phyloP scores from a whole-genome alignment of 92 coral and sea anemone species.

The Umimayanthus kanabou region DNA sequence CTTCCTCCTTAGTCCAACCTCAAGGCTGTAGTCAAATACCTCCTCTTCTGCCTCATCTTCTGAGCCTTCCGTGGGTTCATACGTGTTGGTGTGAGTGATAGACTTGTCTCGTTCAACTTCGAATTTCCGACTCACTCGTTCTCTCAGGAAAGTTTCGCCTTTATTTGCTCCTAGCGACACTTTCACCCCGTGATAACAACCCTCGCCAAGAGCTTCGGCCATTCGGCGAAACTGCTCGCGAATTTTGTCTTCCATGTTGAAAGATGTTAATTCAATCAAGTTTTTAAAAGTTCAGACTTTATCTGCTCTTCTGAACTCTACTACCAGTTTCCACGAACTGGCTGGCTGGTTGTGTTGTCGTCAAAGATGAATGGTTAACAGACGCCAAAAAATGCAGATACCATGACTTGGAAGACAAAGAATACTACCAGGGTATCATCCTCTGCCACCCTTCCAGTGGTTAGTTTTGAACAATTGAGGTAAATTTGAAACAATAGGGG shows the following conservation, averaged over 20 bases:
- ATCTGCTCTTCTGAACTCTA: background rate
- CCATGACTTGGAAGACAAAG: conserved; percentile 12
- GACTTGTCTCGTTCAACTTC: conserved; percentile 19
- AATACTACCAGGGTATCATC: background rate
- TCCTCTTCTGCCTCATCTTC: conserved; percentile 16
- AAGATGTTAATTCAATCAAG: background rate
- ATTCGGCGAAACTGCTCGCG: conserved; percentile 42
- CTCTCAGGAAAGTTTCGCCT: conserved; percentile 20
- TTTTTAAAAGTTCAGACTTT: background rate
- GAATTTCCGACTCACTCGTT: conserved; percentile 14
- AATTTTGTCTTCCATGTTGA: conserved; percentile 29
- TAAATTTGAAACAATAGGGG: background rate
- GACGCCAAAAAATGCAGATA: conserved; percentile 14
- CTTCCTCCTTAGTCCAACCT: conserved; percentile 20
- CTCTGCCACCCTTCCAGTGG: background rate
- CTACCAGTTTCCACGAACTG: background rate
- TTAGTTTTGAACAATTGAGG: background rate
- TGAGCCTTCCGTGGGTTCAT: background rate
- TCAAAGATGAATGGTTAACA: background rate
- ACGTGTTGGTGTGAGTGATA: conserved; percentile 25
- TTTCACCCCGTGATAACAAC: conserved; percentile 30
- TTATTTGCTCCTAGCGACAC: conserved; percentile 30
- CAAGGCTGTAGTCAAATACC: conserved; percentile 31
- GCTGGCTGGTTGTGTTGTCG: background rate
- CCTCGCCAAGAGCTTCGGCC: conserved; percentile 18